Conservation (phyloP, 2,797 vertebrate genomes). For the Momotus momota region DNA sequence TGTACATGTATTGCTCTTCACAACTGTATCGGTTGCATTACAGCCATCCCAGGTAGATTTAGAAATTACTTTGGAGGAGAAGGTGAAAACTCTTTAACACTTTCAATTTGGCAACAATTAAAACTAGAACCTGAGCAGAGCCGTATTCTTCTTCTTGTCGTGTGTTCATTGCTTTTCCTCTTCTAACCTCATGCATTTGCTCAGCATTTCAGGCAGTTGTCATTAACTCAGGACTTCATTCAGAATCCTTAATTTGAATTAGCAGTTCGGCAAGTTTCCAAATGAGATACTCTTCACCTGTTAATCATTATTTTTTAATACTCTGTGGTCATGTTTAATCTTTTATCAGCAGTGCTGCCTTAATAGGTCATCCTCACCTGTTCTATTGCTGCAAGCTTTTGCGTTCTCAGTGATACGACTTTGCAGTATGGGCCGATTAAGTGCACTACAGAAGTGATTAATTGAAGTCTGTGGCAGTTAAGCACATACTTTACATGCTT, state of each 20-base stretch:
- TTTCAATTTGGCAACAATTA: background rate
- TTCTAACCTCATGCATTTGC: background rate
- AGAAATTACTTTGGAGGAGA: conserved; percentile 19
- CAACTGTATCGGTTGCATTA: background rate
- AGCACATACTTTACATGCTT: background rate
- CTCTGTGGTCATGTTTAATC: background rate
- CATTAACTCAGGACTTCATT: background rate
- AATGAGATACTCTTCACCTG: background rate
- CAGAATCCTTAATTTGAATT: background rate
- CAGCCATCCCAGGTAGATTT: conserved; percentile 3
- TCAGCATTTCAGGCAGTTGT: background rate
- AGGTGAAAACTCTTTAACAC: conserved; percentile 16
- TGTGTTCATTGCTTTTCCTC: background rate
- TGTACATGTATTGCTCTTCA: background rate
- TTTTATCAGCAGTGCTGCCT: background rate
- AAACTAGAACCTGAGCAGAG: background rate
- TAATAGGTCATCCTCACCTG: background rate
- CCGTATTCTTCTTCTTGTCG: background rate
- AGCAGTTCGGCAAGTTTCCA: background rate
- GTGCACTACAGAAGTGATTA: background rate
- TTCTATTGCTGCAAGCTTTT: background rate
- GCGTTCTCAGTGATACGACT: background rate
- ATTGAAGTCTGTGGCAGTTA: background rate
- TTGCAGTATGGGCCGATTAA: background rate
- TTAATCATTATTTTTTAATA: background rate